Conservation (phyloP, 2,888 invertebrate species). For the Linnaemya vulpina region DNA sequence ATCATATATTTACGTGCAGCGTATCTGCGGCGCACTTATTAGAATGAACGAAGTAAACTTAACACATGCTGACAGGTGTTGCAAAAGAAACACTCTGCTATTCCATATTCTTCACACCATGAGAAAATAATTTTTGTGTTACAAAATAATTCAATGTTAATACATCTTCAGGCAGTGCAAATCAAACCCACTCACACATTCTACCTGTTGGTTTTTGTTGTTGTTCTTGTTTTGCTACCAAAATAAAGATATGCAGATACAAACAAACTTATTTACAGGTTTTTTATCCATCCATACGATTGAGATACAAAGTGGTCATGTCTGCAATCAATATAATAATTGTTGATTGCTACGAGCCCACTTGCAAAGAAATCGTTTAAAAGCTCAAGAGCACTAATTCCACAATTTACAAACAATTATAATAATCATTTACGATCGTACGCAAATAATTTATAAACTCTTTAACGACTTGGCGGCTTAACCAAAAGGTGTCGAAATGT, state of each 20-base stretch:
- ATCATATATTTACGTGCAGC: too few species aligned
- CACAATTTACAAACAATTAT: constrained; percentile 33
- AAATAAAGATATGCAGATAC: neutral
- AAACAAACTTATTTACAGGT: neutral
- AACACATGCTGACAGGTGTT: constrained; percentile 26
- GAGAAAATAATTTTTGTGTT: constrained; percentile 45
- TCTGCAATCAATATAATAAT: constrained; percentile 58
- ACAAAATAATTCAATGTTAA: constrained; percentile 54
- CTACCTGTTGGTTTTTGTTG: constrained; percentile 14
- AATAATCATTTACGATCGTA: constrained; percentile 10
- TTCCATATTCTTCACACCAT: constrained; percentile 30
- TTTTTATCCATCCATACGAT: constrained; percentile 28
- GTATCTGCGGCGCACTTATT: too few species aligned
- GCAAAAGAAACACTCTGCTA: constrained; percentile 22
- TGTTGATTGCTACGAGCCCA: constrained; percentile 67
- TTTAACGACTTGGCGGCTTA: constrained; percentile 24
- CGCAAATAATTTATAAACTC: constrained; percentile 27
- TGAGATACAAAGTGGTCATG: constrained; percentile 24
- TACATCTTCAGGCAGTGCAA: constrained; percentile 39
- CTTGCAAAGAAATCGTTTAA: constrained; percentile 47
- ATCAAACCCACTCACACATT: constrained; percentile 35
- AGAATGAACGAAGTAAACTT: neutral
- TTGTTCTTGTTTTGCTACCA: constrained; percentile 41
- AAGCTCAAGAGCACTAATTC: constrained; percentile 56
- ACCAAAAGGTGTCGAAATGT: constrained; percentile 24